Conservation (phyloP, 2,888 invertebrate genomes). For the Scrobipalpa atriplicella region DNA sequence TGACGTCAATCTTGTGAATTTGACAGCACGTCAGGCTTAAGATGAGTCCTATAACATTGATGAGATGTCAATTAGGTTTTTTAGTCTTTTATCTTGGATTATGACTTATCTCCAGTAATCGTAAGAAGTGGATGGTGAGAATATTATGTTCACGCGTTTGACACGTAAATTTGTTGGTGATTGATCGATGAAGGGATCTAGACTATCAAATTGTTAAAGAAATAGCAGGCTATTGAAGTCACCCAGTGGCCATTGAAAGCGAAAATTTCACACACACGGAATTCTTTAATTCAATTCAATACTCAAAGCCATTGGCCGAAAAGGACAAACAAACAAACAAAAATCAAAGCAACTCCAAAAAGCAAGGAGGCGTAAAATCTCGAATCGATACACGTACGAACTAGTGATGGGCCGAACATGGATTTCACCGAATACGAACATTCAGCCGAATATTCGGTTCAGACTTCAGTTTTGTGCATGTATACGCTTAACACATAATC, state of each 20-base stretch:
- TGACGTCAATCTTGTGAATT: background rate
- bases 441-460: too few species aligned
- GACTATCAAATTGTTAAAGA: too few species aligned
- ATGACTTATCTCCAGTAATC: conserved; percentile 6
- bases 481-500: background rate
- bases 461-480: too few species aligned
- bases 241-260: background rate
- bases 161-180: background rate
- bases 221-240: too few species aligned
- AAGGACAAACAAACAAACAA: conserved; percentile 15
- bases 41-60: background rate
- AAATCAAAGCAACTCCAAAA: conserved; percentile 45
- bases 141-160: conserved; percentile 1
- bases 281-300: conserved; percentile 2
- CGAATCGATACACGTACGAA: conserved; percentile 64
- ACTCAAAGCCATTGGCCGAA: background rate
- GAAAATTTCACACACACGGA: conserved; percentile 7
- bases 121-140: conserved; percentile 1
- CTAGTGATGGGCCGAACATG: too few species aligned
- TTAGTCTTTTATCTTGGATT: background rate
- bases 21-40: background rate
- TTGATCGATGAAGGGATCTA: background rate
- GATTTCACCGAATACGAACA: too few species aligned
- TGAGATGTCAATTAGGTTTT: conserved; percentile 3
- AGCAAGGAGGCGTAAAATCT: conserved; percentile 64